Evolutionary conservation across 2,888 invertebrate species (phyloP), one percentile per base, ranked within the genome.

Genomic region (Boloria selene): DNA sequence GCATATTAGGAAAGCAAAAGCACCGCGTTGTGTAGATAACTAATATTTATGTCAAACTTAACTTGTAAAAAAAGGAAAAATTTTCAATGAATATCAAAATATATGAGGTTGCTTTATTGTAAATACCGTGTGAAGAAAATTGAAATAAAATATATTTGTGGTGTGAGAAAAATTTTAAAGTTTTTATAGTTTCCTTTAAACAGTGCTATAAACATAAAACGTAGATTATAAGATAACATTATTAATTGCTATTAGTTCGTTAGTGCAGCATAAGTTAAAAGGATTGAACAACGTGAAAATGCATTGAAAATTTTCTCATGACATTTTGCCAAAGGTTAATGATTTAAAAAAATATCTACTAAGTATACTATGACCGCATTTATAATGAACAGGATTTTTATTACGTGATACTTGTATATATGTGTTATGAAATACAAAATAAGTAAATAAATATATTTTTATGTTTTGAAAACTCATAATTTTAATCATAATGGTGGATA

Each of bases 1-100:
- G 56, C 44, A 22, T 56, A 56, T 56, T 56, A 56, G 56, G 56
- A 56, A 45, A 56, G 56, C 56, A 45, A 56, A 56, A 26, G 10
- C n/a, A 56, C 56, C 56, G 56, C 56, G 16, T 22, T 22, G 2
- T 44, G 2, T 44, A n/a, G n/a, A 55, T 55, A 22, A 13, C 45
- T 22, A 45, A 56, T 45, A 22, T 45, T 56, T 45, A 45, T 56
- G 16, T 22, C 13, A 1, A 26, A 45, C n/a, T 44, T 4, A 18
- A 42, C 2, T 42, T 18, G 22, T n/a, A 14, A 18, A 18, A 55
- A 55, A 18, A 7, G n/a, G 56, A 26, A 45, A 56, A 45, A 22
- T 3, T 56, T 13, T 44, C 42, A 18, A 4, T 44, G 10, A 4
- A n/a, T 6, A 14, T n/a, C 10, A 4, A 17, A 6, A 22, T 13